Evolutionary conservation across 2,113 vertebrate species (phyloP).

Genomic region (Leucoraja erinaceus): DNA sequence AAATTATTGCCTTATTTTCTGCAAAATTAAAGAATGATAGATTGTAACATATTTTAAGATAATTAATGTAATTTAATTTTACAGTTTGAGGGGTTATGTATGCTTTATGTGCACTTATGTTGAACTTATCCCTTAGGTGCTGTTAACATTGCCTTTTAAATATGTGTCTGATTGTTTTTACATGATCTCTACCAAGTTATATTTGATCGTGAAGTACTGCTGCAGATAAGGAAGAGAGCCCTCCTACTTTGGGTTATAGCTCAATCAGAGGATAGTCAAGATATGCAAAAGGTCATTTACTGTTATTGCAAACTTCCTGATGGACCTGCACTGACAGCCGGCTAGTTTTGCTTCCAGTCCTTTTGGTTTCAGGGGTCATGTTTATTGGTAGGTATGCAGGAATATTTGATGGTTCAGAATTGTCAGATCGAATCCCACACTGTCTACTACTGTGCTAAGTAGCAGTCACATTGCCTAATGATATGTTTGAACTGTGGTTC

Average conservation of each 20-base stretch:
- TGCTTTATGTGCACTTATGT: background rate
- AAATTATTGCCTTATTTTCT: background rate
- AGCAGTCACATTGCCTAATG: background rate
- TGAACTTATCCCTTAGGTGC: background rate
- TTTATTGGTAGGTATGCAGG: background rate
- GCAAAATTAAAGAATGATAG: background rate
- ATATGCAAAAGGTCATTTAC: background rate
- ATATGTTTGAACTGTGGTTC: background rate
- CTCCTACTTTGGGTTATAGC: background rate
- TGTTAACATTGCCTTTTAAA: background rate
- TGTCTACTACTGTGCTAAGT: background rate
- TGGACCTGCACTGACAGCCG: background rate
- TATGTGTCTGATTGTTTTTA: background rate
- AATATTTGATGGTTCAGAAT: background rate
- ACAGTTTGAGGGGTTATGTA: too few relatives aligned
- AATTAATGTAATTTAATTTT: background rate
- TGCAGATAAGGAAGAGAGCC: too few relatives aligned
- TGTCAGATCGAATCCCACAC: background rate
- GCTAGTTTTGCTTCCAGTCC: background rate
- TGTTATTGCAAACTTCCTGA: background rate
- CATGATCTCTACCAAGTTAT: background rate
- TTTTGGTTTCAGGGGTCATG: background rate
- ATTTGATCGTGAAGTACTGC: too few relatives aligned
- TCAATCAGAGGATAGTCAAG: background rate
- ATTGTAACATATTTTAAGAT: background rate